Conservation (phyloP, 2,113 vertebrate species). For the Vulpes vulpes region DNA sequence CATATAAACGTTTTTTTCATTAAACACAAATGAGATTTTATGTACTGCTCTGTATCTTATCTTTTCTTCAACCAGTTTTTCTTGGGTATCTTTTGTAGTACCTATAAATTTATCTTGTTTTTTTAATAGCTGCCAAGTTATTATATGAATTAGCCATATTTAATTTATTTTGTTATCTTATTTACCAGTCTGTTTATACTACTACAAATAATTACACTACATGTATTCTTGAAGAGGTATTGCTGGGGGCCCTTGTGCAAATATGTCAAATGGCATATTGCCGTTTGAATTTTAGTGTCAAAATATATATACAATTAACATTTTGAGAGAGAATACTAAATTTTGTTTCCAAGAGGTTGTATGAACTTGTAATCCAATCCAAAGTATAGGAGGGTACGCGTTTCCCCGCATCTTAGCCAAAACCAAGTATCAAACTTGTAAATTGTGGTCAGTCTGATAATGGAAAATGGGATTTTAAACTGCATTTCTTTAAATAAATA, state of each 20-base stretch:
- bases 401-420: neutral
- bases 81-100: neutral
- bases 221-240: neutral
- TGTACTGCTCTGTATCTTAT: neutral
- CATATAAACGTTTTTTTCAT: neutral
- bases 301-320: neutral
- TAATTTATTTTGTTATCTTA: neutral
- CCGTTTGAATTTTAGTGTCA: neutral
- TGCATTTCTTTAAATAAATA: neutral
- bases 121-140: neutral
- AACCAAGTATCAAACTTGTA: neutral
- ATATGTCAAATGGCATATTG: neutral
- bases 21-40: neutral
- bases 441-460: neutral
- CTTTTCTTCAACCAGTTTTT: neutral
- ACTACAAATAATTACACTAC: neutral
- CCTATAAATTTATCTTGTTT: neutral
- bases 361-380: neutral
- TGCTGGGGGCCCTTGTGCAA: neutral
- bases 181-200: neutral
- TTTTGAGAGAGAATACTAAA: neutral
- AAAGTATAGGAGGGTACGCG: neutral
- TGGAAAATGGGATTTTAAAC: neutral
- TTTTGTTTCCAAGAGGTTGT: slow-evolving; percentile 17
- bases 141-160: neutral